Percentiles rank a stretch among this genome's conserved stretches.
These are phyloP conservation scores for Globodera ellingtonae DNA, from an alignment of 1,140 invertebrate species.

Conservation along the genomic window DNA sequence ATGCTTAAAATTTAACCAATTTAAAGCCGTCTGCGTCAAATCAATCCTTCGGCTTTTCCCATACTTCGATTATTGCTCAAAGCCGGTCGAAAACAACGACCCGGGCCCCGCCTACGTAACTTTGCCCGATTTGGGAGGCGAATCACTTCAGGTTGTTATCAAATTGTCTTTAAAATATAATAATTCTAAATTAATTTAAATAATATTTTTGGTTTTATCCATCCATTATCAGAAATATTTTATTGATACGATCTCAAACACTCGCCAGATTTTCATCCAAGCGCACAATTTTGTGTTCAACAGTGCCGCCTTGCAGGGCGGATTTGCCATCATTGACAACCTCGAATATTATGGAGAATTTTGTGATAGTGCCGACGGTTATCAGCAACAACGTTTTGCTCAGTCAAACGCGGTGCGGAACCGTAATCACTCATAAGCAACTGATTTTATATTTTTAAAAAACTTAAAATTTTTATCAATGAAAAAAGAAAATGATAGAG, in stretches of 20 bases:
- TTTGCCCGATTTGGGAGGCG: slow-evolving; percentile 54
- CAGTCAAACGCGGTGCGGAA: not conserved
- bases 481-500: too few species aligned
- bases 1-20: not conserved
- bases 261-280: slow-evolving; percentile 55
- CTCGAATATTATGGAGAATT: slow-evolving; percentile 63
- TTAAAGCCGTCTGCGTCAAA: slow-evolving; percentile 59
- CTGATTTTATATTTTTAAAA: too few species aligned
- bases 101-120: slow-evolving; percentile 57
- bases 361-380: slow-evolving; percentile 36
- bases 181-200: not conserved
- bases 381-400: not conserved
- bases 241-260: not conserved
- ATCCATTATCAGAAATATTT: too few species aligned
- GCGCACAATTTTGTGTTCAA: slow-evolving; percentile 63
- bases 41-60: slow-evolving; percentile 42
- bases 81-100: slow-evolving; percentile 55
- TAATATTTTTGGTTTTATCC: too few species aligned
- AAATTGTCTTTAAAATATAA: not conserved
- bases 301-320: slow-evolving; percentile 53
- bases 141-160: slow-evolving; percentile 54
- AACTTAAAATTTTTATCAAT: too few species aligned
- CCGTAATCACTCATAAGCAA: too few species aligned
- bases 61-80: slow-evolving; percentile 60
- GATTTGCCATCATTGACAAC: slow-evolving; percentile 62